phyloP scores from a whole-genome alignment of 2,888 invertebrate genomes.

The Timandra comae region DNA sequence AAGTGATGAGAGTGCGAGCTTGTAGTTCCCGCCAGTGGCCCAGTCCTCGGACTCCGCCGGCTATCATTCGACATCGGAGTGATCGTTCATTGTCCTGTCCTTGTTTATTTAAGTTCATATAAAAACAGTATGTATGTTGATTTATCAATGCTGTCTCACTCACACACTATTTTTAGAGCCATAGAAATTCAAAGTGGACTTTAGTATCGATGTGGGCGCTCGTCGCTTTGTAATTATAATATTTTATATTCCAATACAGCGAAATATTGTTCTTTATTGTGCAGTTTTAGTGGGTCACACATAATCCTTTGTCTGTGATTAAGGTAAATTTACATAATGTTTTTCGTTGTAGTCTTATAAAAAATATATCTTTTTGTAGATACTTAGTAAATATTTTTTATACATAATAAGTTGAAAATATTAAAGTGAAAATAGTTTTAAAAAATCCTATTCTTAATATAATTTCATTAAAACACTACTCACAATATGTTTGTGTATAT shows the following conservation, averaged over 20 bases:
- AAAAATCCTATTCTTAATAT: too few species aligned
- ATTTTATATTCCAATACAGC: conserved; percentile 14
- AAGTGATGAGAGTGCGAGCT: conserved; percentile 5
- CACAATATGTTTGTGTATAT: too few species aligned
- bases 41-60: conserved; percentile 30
- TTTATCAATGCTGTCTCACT: conserved; percentile 36
- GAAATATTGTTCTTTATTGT: conserved; percentile 8
- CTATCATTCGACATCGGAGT: conserved; percentile 6
- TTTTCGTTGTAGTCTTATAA: too few species aligned
- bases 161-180: conserved; percentile 43
- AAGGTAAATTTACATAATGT: too few species aligned
- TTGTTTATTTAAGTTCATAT: conserved; percentile 33
- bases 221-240: conserved; percentile 16
- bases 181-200: conserved; percentile 33
- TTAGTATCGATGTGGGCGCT: conserved; percentile 31
- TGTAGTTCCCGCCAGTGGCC: conserved; percentile 6
- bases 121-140: conserved; percentile 30
- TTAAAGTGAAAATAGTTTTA: too few species aligned
- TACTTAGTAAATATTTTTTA: too few species aligned
- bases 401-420: too few species aligned
- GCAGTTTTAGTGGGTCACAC: too few species aligned
- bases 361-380: too few species aligned
- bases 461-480: too few species aligned
- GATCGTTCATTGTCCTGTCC: conserved; percentile 33
- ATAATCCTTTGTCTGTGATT: too few species aligned